Evolutionary conservation across 2,888 invertebrate genomes (phyloP).

Genomic region (Tiphia femorata): DNA sequence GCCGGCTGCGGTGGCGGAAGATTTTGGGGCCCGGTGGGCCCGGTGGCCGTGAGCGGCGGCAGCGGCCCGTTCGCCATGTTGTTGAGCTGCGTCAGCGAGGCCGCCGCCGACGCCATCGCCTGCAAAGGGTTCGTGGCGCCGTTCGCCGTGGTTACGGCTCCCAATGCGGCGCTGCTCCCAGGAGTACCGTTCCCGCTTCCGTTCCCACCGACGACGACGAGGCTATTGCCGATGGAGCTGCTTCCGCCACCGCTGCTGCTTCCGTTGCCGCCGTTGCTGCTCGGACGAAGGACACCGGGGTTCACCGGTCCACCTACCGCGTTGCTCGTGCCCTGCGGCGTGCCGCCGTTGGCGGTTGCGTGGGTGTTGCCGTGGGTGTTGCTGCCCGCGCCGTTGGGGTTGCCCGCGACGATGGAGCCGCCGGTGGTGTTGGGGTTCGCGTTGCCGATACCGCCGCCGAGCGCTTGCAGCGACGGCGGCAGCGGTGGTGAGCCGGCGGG

Average conservation of each 20-base stretch:
- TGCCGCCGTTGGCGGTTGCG: neutral
- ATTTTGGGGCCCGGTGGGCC: conserved; percentile 58
- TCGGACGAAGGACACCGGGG: conserved; percentile 53
- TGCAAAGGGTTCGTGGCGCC: conserved; percentile 62
- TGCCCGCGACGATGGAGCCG: conserved; percentile 29
- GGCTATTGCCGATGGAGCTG: conserved; percentile 8
- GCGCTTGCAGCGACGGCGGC: conserved; percentile 55
- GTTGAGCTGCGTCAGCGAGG: conserved; percentile 65
- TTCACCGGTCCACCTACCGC: conserved; percentile 14
- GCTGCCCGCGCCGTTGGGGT: conserved; percentile 53
- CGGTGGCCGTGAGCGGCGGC: conserved; percentile 60
- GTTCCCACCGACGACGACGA: neutral
- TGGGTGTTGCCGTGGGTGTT: conserved; percentile 49
- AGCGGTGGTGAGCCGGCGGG: conserved; percentile 61
- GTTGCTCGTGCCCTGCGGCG: neutral
- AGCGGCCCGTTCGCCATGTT: conserved; percentile 67
- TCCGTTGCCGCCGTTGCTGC: neutral
- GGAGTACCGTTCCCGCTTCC: neutral
- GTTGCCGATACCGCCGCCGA: conserved; percentile 40
- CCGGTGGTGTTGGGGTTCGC: conserved; percentile 22
- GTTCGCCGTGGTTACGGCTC: conserved; percentile 32
- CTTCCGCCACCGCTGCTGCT: conserved; percentile 10
- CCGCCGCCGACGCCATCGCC: conserved; percentile 66
- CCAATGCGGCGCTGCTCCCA: neutral
- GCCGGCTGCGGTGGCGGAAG: conserved; percentile 65